Evolutionary conservation across 2,888 invertebrate species (phyloP).

Genomic region (Tetrapedia diversipes): DNA sequence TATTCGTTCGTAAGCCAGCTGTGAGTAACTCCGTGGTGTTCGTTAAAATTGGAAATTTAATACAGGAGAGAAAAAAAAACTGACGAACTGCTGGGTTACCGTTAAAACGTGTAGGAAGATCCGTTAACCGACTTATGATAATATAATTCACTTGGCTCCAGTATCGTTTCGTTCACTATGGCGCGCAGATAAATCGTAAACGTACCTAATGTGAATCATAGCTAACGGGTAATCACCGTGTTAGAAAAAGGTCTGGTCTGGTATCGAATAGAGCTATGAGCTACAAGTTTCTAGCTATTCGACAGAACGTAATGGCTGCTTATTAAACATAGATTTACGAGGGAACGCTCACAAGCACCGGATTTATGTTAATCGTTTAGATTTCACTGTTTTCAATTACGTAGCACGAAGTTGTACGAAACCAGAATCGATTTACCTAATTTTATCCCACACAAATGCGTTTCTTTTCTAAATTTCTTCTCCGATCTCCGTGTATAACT

Average conservation of each 20-base stretch:
- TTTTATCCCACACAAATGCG: too few species aligned
- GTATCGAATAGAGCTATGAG: not conserved
- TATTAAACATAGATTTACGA: not conserved
- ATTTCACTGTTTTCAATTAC: too few species aligned
- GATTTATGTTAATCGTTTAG: not conserved
- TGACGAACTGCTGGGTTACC: not conserved
- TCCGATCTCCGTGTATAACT: too few species aligned
- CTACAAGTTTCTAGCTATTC: not conserved
- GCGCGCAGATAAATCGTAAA: not conserved
- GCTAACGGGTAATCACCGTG: not conserved
- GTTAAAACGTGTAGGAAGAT: slow-evolving; percentile 20
- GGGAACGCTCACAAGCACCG: not conserved
- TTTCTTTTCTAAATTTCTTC: too few species aligned
- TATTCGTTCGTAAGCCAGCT: not conserved
- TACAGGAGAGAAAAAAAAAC: not conserved
- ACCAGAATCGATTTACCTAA: too few species aligned
- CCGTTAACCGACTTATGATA: slow-evolving; percentile 1
- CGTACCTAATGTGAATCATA: not conserved
- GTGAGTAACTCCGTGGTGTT: not conserved
- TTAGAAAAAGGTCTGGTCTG: not conserved
- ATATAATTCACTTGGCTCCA: not conserved
- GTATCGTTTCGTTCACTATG: not conserved
- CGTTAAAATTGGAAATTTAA: not conserved
- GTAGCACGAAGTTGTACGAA: too few species aligned
- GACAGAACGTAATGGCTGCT: not conserved